phyloP scores from a whole-genome alignment of 2,888 invertebrate genomes.

The Polia nebulosa region DNA sequence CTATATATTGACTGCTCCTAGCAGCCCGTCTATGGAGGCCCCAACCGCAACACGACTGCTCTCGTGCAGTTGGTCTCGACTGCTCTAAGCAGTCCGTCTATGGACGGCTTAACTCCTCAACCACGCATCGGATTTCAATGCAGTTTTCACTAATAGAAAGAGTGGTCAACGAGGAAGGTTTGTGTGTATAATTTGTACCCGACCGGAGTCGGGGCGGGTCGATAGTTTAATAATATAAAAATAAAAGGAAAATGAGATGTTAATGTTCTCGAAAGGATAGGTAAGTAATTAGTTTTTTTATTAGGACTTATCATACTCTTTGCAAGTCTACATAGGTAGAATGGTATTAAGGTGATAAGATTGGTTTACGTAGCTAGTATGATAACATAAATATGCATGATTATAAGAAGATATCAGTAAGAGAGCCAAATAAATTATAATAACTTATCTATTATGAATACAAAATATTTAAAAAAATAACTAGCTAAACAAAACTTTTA shows the following conservation, averaged over 20 bases:
- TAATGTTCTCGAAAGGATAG: slow-evolving; percentile 19
- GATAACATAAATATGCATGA: slow-evolving; percentile 61
- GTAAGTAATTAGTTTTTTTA: slow-evolving; percentile 27
- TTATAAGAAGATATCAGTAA: slow-evolving; percentile 47
- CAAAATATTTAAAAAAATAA: neutral
- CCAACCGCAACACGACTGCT: too few relatives aligned
- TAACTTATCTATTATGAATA: slow-evolving; percentile 19
- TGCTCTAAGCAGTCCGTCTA: too few relatives aligned
- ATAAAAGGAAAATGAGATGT: slow-evolving; percentile 4
- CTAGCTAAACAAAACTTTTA: neutral
- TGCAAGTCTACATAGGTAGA: slow-evolving; percentile 51
- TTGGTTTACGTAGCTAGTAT: slow-evolving; percentile 58
- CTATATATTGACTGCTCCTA: too few relatives aligned
- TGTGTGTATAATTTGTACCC: too few relatives aligned
- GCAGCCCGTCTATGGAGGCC: too few relatives aligned
- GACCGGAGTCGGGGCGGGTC: too few relatives aligned
- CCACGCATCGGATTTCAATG: too few relatives aligned
- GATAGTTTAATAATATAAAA: too few relatives aligned
- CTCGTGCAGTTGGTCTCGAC: too few relatives aligned
- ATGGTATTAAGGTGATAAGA: slow-evolving; percentile 72
- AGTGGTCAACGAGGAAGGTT: too few relatives aligned
- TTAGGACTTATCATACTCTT: slow-evolving; percentile 38
- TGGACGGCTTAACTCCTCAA: too few relatives aligned
- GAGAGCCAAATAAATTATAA: slow-evolving; percentile 25
- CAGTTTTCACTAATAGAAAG: too few relatives aligned